phyloP scores from a whole-genome alignment of 1,140 invertebrate genomes.

The Lucilia cuprina region DNA sequence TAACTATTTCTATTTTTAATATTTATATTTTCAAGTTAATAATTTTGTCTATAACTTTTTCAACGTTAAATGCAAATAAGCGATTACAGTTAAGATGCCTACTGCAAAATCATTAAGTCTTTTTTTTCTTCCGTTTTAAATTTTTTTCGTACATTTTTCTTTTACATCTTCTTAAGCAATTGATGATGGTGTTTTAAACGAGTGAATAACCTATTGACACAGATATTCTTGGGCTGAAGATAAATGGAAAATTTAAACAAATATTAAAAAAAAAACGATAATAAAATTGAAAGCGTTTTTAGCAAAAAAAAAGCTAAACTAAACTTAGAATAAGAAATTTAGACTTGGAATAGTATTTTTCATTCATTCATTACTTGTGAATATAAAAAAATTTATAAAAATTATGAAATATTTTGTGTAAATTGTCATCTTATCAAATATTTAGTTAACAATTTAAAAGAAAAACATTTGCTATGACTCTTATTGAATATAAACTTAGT shows the following conservation, averaged over 20 bases:
- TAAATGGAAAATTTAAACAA: background rate
- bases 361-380: too few relatives aligned
- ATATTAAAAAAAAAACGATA: background rate
- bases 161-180: background rate
- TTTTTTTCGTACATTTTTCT: background rate
- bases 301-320: background rate
- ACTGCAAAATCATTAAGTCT: background rate
- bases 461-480: too few relatives aligned
- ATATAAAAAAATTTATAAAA: background rate
- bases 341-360: too few relatives aligned
- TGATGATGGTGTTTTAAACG: background rate
- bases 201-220: background rate
- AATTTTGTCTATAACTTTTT: background rate
- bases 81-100: background rate
- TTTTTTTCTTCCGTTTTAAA: background rate
- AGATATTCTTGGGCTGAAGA: background rate
- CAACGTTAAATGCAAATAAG: background rate
- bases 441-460: background rate
- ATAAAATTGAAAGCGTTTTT: background rate
- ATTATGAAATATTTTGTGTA: background rate
- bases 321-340: background rate
- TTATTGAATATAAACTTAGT: too few relatives aligned
- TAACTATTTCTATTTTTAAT: too few relatives aligned
- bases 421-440: background rate
- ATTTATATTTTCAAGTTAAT: too few relatives aligned